Conservation (phyloP, 1,140 invertebrate genomes). For the Drosophila setifemur region DNA sequence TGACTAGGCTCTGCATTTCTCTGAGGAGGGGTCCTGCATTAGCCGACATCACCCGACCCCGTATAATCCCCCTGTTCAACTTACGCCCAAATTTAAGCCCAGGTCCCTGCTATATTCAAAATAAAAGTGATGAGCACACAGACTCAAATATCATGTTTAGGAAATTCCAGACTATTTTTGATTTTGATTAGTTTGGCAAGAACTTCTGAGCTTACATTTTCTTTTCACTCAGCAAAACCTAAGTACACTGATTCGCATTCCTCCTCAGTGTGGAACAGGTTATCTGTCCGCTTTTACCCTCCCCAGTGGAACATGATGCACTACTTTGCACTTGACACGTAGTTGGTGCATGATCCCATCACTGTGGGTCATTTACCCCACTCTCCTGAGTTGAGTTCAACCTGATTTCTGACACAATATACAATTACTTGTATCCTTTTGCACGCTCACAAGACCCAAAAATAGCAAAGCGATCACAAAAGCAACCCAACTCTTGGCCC, state of each 20-base stretch:
- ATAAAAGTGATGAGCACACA: neutral
- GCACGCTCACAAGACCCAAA: no score
- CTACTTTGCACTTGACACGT: neutral
- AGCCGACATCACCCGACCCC: neutral
- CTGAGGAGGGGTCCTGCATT: neutral
- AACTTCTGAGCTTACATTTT: neutral
- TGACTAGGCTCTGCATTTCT: constrained; percentile 19
- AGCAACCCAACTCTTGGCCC: no score
- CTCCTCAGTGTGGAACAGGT: neutral
- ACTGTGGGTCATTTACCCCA: neutral
- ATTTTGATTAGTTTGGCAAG: neutral
- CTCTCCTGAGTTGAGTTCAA: no score
- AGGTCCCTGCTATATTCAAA: neutral
- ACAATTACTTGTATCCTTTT: constrained; percentile 1
- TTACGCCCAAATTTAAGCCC: constrained; percentile 27
- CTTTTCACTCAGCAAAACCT: neutral
- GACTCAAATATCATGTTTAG: constrained; percentile 1
- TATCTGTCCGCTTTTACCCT: neutral
- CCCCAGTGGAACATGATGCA: constrained; percentile 15
- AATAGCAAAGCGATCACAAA: no score
- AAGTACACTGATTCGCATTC: neutral
- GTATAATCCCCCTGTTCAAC: neutral
- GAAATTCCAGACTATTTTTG: neutral
- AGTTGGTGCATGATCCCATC: neutral
- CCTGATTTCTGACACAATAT: no score